Conservation (phyloP, 2,797 vertebrate genomes). For the Chloroceryle inda region DNA sequence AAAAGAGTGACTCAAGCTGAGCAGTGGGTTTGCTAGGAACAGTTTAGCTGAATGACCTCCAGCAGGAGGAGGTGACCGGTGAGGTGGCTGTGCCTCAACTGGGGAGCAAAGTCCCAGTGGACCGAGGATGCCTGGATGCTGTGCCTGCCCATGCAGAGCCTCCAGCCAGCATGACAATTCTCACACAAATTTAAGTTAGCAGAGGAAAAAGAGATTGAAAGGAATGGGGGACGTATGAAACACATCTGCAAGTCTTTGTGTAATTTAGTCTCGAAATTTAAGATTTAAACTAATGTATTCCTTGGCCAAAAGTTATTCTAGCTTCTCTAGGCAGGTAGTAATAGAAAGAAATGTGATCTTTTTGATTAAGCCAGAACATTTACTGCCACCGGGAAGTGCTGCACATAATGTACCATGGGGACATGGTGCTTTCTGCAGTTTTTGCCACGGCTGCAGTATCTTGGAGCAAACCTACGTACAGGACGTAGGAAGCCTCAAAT, state of each 20-base stretch:
- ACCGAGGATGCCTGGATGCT: fast-evolving
- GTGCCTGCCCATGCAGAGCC: fast-evolving
- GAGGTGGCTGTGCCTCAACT: neutral
- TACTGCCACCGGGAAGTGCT: slow-evolving; percentile 59
- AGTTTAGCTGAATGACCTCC: neutral
- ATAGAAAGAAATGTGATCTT: slow-evolving; percentile 72
- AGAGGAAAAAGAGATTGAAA: slow-evolving; percentile 9
- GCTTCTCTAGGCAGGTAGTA: slow-evolving; percentile 64
- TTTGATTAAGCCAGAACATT: slow-evolving; percentile 72
- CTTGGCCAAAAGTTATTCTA: slow-evolving; percentile 59
- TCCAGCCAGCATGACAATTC: neutral
- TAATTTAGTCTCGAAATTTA: slow-evolving; percentile 52
- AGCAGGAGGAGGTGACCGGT: fast-evolving
- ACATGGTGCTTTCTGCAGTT: slow-evolving; percentile 29
- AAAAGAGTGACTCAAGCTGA: neutral
- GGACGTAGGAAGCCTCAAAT: slow-evolving; percentile 5
- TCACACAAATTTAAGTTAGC: slow-evolving; percentile 41
- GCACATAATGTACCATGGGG: slow-evolving; percentile 8
- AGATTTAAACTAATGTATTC: slow-evolving; percentile 67
- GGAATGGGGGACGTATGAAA: slow-evolving; percentile 55
- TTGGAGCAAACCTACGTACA: slow-evolving; percentile 31
- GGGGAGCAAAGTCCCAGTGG: neutral
- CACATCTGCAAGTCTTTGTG: slow-evolving; percentile 26
- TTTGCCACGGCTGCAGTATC: slow-evolving; percentile 39
- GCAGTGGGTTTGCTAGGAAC: neutral